Base-by-base conservation (phyloP, 2,113 vertebrate species). In the Eidolon helvum region DNA sequence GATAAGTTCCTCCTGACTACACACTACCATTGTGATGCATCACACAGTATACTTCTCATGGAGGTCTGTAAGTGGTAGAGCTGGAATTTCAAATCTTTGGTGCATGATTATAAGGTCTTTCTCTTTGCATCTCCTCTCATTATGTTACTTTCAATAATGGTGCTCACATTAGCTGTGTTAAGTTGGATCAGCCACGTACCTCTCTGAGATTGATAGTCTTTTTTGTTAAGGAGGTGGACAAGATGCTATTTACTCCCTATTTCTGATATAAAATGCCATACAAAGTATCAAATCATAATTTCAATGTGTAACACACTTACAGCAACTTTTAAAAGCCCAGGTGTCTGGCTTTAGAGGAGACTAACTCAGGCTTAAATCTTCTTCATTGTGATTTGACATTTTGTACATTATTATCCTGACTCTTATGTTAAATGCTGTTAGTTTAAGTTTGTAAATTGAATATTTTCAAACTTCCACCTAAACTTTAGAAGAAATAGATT, bases 21-120 rank as follows among this genome's bases (percentile, higher is more conserved):
- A 40, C 10, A 40, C 1, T n/a, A 55, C 10, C 43, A 7, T 9
- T 16, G 16, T 6, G 63, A 30, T 7, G 2, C 0, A 18, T 0
- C 5, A 38, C 53, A 16, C 19, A 11, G 10, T 33, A 2, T 10
- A 4, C 8, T 84, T 14, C 6, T 74, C 55, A 10, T 1, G 18
- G 26, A 40, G 14, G 2, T 55, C 7, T 80, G 5, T 22, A 61
- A 8, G 43, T 14, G 30, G 50, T 0, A 35, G 24, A 24, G 16
- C 2, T 48, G 50, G 11, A 19, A 50, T 40, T 77, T 48, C 24
- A 26, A 12, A n/a, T 40, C 22, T 35, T 12, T 61, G 3, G 28
- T n/a, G 6, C 22, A 28, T 33, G 35, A 35, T 30, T 61, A 18
- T 2, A 26, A 87, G 24, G 2, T n/a, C 6, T 21, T 59, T 15